Evolutionary conservation across 2,888 invertebrate genomes (phyloP).

Genomic region (Lamellibrachia columna): DNA sequence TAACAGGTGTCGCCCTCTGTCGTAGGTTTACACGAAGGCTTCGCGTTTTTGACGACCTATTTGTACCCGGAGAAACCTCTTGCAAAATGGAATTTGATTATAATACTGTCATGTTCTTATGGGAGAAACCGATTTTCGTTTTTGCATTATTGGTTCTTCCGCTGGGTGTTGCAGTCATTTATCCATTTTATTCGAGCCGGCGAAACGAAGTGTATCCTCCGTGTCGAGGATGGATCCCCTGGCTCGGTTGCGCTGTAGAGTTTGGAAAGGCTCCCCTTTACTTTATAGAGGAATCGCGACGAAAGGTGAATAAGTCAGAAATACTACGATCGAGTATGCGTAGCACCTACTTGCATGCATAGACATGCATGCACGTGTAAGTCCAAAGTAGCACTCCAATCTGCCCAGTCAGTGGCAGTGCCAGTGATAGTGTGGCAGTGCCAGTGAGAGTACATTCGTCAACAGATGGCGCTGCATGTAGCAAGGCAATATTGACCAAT

Average conservation of each 20-base stretch:
- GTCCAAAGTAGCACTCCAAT: not conserved
- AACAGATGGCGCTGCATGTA: too few relatives aligned
- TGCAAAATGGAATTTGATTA: not conserved
- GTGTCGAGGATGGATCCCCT: conserved; percentile 54
- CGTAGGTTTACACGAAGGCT: not conserved
- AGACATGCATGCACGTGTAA: not conserved
- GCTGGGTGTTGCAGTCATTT: not conserved
- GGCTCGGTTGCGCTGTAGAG: conserved; percentile 58
- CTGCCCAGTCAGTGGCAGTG: too few relatives aligned
- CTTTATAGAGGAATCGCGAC: conserved; percentile 51
- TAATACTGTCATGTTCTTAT: not conserved
- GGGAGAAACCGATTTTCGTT: not conserved
- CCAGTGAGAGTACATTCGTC: too few relatives aligned
- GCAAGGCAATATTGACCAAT: too few relatives aligned
- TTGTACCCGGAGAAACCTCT: not conserved
- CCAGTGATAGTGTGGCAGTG: too few relatives aligned
- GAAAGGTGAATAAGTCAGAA: conserved; percentile 42
- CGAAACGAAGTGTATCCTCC: not conserved
- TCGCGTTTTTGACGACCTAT: not conserved
- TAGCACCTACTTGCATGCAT: not conserved
- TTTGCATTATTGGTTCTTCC: not conserved
- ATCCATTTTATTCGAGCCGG: not conserved
- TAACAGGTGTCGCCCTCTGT: not conserved
- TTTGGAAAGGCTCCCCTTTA: conserved; percentile 56
- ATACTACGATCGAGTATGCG: too few relatives aligned